Evolutionary conservation across 1,140 invertebrate genomes (phyloP), one percentile per base, ranked within the genome.

Genomic region (Meloidogyne hapla): DNA sequence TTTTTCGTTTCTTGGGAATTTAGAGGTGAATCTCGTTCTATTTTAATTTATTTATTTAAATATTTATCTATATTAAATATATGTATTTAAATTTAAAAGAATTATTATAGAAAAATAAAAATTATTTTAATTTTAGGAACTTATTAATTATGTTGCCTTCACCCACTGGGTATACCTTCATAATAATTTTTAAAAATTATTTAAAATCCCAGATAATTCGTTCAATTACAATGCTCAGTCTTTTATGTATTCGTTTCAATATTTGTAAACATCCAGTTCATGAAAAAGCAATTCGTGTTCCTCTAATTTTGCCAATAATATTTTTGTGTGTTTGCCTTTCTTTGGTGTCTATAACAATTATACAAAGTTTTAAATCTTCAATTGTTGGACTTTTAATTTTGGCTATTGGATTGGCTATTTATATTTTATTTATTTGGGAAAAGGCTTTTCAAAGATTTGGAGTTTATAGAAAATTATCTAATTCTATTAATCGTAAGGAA

Each of bases 91-190:
- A n/a, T n/a, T n/a, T n/a, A n/a, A n/a, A n/a, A n/a, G n/a, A 28
- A 21, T 62, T 25, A 61, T 15, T 56, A 62, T 0, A n/a, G 8
- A 23, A 21, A 13, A 26, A 25, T 62, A n/a, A 25, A 25, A 10
- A 62, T 76, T 25, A 70, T 42, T 45, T 21, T 18, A 45, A 61
- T n/a, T 76, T 42, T 8, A 78, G 33, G 48, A 61, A 15, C 63
- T 81, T 40, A 78, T 81, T 45, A 64, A 74, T 26, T 83, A 83
- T 45, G 56, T 83, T 15, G 79, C 69, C 25, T 81, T 81, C 38
- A 48, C 76, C 45, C 78, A 83, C 63, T 82, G 78, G 81, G 68
- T 69, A 33, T 15, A 25, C 45, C n/a, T n/a, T 18, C 8, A 18
- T 48, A 10, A 25, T 25, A 40, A 69, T 5, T 23, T 26, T n/a